Evolutionary conservation across 2,888 invertebrate genomes (phyloP), one percentile per base, ranked within the genome.

Genomic region (Lydus trimaculatus): DNA sequence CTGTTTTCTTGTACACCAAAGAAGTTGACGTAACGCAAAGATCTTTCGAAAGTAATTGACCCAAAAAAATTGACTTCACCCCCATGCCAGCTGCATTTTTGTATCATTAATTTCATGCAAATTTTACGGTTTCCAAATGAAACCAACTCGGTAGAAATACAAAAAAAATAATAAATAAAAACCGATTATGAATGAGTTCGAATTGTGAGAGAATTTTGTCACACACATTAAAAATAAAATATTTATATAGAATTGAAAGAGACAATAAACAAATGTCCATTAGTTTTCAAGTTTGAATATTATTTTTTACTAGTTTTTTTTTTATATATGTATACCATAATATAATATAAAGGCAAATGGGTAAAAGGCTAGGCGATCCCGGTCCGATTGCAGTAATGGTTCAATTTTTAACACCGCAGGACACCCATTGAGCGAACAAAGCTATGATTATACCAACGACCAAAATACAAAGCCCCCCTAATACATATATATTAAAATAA

Each of bases 351-450:
- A 52, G 13, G 52, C 13, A 52, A 52, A 52, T 52, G 52, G 52
- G 43, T 58, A 64, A 62, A 52, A 60, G 64, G 67, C 52, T 52
- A 66, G 65, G 73, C 73, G 82, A 82, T 81, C 79, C 70, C 74
- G 76, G 74, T 73, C 78, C 76, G 83, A 84, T 84, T 83, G 83
- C 81, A 78, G 82, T 84, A 85, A 85, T 85, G 83, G 84, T 84
- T 84, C 83, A 84, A 85, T 85, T 85, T 85, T 85, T 85, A 84
- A 84, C 85, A 79, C 85, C 74, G 82, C 85, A 78, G 84, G 85
- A 83, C 80, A 80, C 82, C 85, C 83, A 85, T 85, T 85, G 82
- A 84, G 76, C 78, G 80, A 82, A 84, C 84, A 84, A 84, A 81
- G 81, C 79, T 80, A 81, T 79, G 81, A 83, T 84, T 84, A 84